Evolutionary conservation across 2,888 invertebrate genomes (phyloP).

Genomic region (Trachelus iudaicus): DNA sequence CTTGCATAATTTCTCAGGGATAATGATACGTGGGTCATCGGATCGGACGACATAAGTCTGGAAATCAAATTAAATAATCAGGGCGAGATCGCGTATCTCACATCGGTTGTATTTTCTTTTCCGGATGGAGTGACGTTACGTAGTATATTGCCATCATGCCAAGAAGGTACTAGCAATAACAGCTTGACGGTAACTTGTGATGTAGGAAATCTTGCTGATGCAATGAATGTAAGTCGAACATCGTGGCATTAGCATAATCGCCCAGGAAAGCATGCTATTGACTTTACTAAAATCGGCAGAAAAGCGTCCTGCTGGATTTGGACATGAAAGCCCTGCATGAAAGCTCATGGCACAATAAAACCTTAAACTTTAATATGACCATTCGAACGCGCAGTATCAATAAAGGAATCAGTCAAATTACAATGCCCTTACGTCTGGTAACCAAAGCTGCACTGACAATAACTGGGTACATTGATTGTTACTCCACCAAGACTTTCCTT

Average conservation of each 20-base stretch:
- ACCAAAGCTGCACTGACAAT: constrained; percentile 36
- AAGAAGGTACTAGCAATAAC: constrained; percentile 27
- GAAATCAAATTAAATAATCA: constrained; percentile 39
- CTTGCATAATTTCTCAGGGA: constrained; percentile 16
- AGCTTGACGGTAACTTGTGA: constrained; percentile 39
- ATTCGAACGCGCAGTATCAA: constrained; percentile 41
- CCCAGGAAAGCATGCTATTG: not conserved
- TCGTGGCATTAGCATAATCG: not conserved
- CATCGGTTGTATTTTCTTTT: constrained; percentile 35
- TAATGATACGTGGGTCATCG: constrained; percentile 48
- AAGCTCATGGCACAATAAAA: constrained; percentile 14
- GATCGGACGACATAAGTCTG: constrained; percentile 47
- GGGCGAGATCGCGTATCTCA: constrained; percentile 50
- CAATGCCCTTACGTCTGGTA: constrained; percentile 29
- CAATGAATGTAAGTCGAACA: constrained; percentile 33
- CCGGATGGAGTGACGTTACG: constrained; percentile 42
- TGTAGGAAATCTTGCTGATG: constrained; percentile 42
- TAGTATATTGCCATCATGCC: constrained; percentile 45
- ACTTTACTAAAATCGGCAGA: constrained; percentile 29
- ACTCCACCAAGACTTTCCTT: not conserved
- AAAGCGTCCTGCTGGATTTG: constrained; percentile 41
- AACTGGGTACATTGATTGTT: constrained; percentile 40
- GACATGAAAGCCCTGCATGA: constrained; percentile 43
- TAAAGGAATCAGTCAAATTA: constrained; percentile 24
- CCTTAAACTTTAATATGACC: constrained; percentile 24